Conservation (phyloP, 2,888 invertebrate species). For the Drosophila longiperda region DNA sequence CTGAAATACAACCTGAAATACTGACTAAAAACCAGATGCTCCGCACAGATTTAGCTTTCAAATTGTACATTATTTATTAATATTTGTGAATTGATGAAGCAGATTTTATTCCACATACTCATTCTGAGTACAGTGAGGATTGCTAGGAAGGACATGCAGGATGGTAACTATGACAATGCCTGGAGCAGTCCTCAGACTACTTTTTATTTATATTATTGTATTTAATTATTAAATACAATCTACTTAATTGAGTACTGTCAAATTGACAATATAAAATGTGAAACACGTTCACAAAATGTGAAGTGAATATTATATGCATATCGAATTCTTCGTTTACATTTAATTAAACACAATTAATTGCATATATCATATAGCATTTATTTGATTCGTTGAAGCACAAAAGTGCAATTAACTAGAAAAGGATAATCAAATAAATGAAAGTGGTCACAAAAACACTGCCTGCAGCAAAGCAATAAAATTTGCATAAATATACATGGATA, state of each 20-base stretch:
- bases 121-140: not conserved
- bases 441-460: constrained; percentile 17
- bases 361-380: constrained; percentile 13
- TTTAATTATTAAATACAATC: not conserved
- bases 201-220: not conserved
- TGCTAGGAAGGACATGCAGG: not conserved
- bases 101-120: not conserved
- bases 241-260: not conserved
- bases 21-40: not conserved
- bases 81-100: not conserved
- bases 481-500: not conserved
- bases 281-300: not conserved
- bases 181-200: not conserved
- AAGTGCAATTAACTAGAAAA: constrained; percentile 21
- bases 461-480: constrained; percentile 12
- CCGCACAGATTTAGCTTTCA: not conserved
- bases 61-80: not conserved
- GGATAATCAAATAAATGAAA: constrained; percentile 40
- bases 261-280: constrained; percentile 1
- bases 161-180: not conserved
- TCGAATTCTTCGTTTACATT: not conserved
- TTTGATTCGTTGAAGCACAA: constrained; percentile 5
- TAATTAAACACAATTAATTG: constrained; percentile 15
- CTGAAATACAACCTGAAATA: not conserved
- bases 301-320: not conserved